Conservation (phyloP, 1,140 invertebrate species). For the Reticulitermes speratus region DNA sequence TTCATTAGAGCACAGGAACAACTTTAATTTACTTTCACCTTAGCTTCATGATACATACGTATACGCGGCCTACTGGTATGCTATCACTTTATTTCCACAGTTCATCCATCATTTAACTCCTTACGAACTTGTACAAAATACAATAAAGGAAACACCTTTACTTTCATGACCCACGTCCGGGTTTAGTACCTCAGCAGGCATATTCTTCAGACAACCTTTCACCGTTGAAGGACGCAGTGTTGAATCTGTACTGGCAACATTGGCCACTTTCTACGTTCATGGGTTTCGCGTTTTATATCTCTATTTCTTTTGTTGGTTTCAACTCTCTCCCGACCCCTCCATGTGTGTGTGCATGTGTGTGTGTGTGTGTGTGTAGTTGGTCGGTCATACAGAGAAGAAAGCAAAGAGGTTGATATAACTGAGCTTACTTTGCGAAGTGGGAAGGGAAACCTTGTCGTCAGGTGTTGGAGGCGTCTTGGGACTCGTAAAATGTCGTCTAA, state of each 20-base stretch:
- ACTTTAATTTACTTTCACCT: no score
- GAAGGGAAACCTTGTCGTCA: background rate
- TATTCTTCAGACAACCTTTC: background rate
- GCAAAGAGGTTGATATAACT: background rate
- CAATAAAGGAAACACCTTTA: no score
- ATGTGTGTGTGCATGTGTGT: no score
- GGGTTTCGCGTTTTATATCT: background rate
- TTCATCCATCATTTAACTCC: no score
- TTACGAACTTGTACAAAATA: no score
- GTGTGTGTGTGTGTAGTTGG: no score
- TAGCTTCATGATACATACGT: no score
- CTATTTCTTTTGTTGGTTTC: background rate
- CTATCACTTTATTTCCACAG: no score
- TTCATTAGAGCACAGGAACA: no score
- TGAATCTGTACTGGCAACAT: background rate
- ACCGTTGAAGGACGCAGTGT: background rate
- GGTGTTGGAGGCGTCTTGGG: background rate
- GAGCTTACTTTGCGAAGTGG: background rate
- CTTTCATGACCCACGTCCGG: background rate
- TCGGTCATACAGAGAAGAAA: background rate
- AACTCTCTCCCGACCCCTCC: background rate
- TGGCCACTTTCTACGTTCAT: background rate
- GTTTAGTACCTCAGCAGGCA: background rate
- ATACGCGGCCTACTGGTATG: no score
- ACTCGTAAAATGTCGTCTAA: conserved; percentile 1